Percentiles rank a stretch among this genome's conserved stretches.
Evolutionary conservation across 2,113 vertebrate species (phyloP).

Genomic region (Sakesphorus luctuosus): DNA sequence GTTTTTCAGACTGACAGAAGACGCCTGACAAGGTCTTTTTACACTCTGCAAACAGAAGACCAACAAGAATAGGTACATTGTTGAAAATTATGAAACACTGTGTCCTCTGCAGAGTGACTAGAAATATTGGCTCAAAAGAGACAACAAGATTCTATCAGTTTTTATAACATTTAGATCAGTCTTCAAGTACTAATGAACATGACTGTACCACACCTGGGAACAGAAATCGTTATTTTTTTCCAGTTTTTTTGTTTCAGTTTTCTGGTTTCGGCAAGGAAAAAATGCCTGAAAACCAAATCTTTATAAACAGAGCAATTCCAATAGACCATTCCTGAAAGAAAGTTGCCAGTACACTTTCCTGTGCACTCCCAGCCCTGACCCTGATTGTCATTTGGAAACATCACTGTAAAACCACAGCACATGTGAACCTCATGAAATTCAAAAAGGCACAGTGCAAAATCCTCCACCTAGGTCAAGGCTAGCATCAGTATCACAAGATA

Average conservation of each 20-base stretch:
- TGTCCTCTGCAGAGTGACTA: background rate
- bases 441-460: background rate
- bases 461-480: background rate
- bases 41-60: background rate
- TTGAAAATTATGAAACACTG: background rate
- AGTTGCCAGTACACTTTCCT: background rate
- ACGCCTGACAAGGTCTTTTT: background rate
- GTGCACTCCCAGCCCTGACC: background rate
- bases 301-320: background rate
- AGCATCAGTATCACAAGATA: background rate
- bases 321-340: background rate
- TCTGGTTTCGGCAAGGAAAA: background rate
- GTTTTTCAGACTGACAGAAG: background rate
- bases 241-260: background rate
- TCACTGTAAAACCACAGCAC: background rate
- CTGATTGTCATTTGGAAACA: background rate
- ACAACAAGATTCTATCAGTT: background rate
- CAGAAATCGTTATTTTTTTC: background rate
- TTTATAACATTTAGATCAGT: background rate
- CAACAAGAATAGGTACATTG: accelerated
- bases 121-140: background rate
- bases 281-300: background rate
- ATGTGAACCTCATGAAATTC: background rate
- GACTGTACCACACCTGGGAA: background rate
- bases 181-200: background rate